Percentiles rank a stretch among this genome's conserved stretches.
These are phyloP conservation scores for Atrina japonica DNA, from an alignment of 2,888 invertebrate genomes.

Conservation along the genomic window DNA sequence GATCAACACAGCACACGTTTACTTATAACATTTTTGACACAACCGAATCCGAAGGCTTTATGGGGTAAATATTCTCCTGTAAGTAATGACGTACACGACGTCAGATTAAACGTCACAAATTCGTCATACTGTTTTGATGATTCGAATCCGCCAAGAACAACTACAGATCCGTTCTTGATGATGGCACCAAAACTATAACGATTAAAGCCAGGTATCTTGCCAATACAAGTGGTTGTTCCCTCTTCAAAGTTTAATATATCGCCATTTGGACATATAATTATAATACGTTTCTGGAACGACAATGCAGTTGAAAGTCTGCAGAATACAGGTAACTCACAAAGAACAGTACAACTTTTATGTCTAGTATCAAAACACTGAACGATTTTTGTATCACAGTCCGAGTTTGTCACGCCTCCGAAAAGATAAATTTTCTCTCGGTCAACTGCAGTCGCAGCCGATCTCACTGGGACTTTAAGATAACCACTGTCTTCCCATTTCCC, in stretches of 20 bases:
- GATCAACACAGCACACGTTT: slow-evolving; percentile 11
- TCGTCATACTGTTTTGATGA: slow-evolving; percentile 46
- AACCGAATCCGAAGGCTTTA: slow-evolving; percentile 53
- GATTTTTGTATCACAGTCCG: slow-evolving; percentile 42
- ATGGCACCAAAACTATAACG: slow-evolving; percentile 56
- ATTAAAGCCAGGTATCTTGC: slow-evolving; percentile 49
- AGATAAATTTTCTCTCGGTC: slow-evolving; percentile 57
- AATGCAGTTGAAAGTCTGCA: slow-evolving; percentile 44
- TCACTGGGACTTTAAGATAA: slow-evolving; percentile 48
- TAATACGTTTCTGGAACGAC: slow-evolving; percentile 34
- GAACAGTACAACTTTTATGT: slow-evolving; percentile 40
- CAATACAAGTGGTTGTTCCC: slow-evolving; percentile 32
- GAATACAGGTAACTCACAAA: slow-evolving; percentile 48
- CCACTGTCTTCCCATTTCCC: slow-evolving; percentile 56
- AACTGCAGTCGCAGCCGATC: slow-evolving; percentile 57
- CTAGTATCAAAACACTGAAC: slow-evolving; percentile 62
- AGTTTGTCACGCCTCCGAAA: slow-evolving; percentile 57
- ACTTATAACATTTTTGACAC: slow-evolving; percentile 46
- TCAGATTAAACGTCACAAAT: slow-evolving; percentile 41
- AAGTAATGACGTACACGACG: slow-evolving; percentile 7
- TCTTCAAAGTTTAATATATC: slow-evolving; percentile 46
- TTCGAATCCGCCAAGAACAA: slow-evolving; percentile 54
- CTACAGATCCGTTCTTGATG: slow-evolving; percentile 42
- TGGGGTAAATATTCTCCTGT: slow-evolving; percentile 33
- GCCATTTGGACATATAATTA: slow-evolving; percentile 57